phyloP scores from a whole-genome alignment of 1,140 invertebrate species.

The Teleogryllus occipitalis region DNA sequence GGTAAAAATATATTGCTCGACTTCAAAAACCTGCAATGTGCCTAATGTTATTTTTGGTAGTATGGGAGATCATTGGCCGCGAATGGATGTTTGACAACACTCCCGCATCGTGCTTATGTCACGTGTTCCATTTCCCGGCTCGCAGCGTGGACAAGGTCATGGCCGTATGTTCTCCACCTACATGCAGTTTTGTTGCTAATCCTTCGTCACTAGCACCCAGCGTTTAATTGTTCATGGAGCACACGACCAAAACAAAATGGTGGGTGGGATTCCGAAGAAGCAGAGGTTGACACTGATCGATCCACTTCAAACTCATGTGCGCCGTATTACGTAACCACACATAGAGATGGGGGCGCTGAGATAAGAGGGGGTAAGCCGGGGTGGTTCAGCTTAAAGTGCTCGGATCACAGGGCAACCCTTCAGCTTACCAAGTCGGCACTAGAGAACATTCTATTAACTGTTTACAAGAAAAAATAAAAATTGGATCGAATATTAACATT shows the following conservation, averaged over 20 bases:
- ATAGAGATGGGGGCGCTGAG: background rate
- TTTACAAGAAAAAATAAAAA: no score
- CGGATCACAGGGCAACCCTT: no score
- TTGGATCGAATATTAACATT: no score
- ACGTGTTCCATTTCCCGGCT: slow-evolving; percentile 11
- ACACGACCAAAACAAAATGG: slow-evolving; percentile 10
- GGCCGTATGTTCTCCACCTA: background rate
- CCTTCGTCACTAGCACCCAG: background rate
- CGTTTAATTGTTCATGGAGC: background rate
- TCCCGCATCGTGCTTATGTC: slow-evolving; percentile 14
- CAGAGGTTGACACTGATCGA: slow-evolving; percentile 12
- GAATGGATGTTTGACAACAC: slow-evolving; percentile 13
- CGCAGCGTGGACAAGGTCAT: slow-evolving; percentile 13
- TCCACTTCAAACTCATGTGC: slow-evolving; percentile 10
- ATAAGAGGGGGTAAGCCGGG: no score
- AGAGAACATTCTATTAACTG: no score
- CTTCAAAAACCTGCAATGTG: no score
- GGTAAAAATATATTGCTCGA: no score
- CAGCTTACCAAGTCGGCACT: no score
- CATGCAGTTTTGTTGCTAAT: background rate
- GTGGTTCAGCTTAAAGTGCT: no score
- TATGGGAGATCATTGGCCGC: slow-evolving; percentile 13
- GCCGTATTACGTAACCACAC: slow-evolving; percentile 9
- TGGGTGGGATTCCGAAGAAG: background rate
- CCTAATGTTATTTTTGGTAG: background rate